A percentile compares a stretch with the other conserved stretches of the same genome.
Evolutionary conservation across 2,888 invertebrate genomes (phyloP).

Genomic region (Erebia ligea): DNA sequence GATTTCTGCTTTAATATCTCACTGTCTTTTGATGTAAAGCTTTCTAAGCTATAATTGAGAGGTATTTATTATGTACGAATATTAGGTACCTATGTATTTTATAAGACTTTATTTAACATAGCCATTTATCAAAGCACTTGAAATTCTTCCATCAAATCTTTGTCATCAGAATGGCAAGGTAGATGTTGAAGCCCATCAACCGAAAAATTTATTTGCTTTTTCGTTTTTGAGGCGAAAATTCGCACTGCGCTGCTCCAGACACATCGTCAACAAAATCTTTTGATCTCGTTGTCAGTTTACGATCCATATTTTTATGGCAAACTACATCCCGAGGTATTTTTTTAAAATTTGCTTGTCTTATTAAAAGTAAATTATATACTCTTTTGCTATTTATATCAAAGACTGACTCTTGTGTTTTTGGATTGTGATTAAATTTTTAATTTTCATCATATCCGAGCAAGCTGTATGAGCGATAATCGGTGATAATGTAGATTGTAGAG

Average conservation of each 20-base stretch:
- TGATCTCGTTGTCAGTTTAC: conserved; percentile 21
- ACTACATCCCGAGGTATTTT: conserved; percentile 16
- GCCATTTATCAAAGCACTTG: no score
- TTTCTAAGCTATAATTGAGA: no score
- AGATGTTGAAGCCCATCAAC: not conserved
- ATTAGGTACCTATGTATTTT: no score
- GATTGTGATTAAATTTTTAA: not conserved
- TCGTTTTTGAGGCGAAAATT: conserved; percentile 1
- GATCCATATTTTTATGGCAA: conserved; percentile 17
- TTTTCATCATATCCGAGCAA: not conserved
- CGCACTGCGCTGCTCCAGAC: conserved; percentile 4
- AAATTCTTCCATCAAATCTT: no score
- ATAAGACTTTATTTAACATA: no score
- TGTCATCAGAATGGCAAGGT: not conserved
- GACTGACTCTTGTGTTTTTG: not conserved
- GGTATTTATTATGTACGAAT: no score
- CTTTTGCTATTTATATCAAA: conserved; percentile 12
- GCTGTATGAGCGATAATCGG: not conserved
- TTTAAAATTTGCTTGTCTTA: conserved; percentile 8
- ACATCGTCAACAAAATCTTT: conserved; percentile 15
- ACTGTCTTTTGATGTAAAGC: no score
- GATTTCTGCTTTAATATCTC: not conserved
- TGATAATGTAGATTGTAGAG: no score
- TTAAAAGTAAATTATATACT: conserved; percentile 1
- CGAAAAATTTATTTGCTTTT: not conserved